phyloP scores from a whole-genome alignment of 2,797 vertebrate species.

The Hylomyscus alleni region DNA sequence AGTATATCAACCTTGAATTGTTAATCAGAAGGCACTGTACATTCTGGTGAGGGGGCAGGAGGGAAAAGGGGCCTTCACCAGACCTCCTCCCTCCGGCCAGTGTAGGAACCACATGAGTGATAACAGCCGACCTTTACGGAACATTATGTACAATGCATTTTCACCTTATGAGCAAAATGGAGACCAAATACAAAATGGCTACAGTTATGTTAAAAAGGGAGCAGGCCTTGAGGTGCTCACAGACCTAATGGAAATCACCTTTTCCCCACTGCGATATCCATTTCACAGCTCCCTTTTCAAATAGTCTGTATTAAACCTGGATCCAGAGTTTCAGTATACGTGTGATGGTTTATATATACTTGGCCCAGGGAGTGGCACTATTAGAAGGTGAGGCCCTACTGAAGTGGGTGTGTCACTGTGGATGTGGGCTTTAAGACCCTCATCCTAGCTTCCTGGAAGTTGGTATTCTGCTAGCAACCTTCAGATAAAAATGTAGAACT shows the following conservation, averaged over 20 bases:
- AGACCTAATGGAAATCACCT: not conserved
- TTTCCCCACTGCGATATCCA: not conserved
- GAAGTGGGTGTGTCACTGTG: not conserved
- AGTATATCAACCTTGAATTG: not conserved
- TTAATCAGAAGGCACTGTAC: constrained; percentile 30
- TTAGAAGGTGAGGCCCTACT: not conserved
- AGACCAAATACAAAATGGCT: not conserved
- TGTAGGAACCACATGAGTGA: not conserved
- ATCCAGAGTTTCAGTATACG: not conserved
- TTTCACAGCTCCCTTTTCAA: not conserved
- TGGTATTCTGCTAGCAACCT: not conserved
- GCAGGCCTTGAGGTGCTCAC: not conserved
- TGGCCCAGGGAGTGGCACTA: not conserved
- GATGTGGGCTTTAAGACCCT: not conserved
- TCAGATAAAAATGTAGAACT: not conserved
- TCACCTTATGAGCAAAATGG: not conserved
- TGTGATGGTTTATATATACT: not conserved
- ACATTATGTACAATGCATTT: too few species aligned
- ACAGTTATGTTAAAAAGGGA: not conserved
- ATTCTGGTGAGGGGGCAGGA: not conserved
- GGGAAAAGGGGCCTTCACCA: not conserved
- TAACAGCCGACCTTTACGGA: not conserved
- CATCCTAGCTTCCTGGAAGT: not conserved
- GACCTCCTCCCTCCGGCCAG: not conserved
- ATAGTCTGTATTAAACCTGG: constrained; percentile 4